These are phyloP conservation scores for Eristalis pertinax DNA, from an alignment of 2,888 invertebrate species.

Conservation along the genomic window DNA sequence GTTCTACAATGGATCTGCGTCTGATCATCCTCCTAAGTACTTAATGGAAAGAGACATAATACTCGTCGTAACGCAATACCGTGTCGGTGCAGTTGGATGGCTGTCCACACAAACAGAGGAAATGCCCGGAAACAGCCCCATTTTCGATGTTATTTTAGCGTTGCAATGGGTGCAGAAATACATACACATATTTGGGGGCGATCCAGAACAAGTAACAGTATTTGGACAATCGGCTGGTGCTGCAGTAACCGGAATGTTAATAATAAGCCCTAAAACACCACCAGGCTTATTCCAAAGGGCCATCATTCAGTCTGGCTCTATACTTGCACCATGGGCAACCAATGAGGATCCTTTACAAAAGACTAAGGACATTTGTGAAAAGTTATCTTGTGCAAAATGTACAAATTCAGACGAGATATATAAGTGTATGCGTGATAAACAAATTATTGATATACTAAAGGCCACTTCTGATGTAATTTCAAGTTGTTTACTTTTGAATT, in stretches of 20 bases:
- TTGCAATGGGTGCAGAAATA: constrained; percentile 83
- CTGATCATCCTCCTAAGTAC: constrained; percentile 79
- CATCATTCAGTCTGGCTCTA: constrained; percentile 83
- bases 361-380: constrained; percentile 76
- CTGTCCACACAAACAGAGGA: constrained; percentile 81
- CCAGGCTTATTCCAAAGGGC: constrained; percentile 81
- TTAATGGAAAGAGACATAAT: constrained; percentile 82
- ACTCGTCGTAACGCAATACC: constrained; percentile 82
- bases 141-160: constrained; percentile 82
- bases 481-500: neutral
- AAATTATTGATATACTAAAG: constrained; percentile 75
- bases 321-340: constrained; percentile 82
- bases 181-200: constrained; percentile 82
- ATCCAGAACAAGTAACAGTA: constrained; percentile 82
- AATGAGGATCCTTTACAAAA: constrained; percentile 79
- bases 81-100: constrained; percentile 83
- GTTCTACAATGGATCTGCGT: constrained; percentile 79
- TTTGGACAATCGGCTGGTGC: constrained; percentile 84
- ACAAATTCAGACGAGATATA: constrained; percentile 73
- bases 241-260: constrained; percentile 81
- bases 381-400: constrained; percentile 75
- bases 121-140: constrained; percentile 83
- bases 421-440: constrained; percentile 76
- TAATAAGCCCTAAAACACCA: constrained; percentile 80
- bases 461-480: constrained; percentile 66